Evolutionary conservation across 1,140 invertebrate genomes (phyloP).

Genomic region (Diabrotica virgifera): DNA sequence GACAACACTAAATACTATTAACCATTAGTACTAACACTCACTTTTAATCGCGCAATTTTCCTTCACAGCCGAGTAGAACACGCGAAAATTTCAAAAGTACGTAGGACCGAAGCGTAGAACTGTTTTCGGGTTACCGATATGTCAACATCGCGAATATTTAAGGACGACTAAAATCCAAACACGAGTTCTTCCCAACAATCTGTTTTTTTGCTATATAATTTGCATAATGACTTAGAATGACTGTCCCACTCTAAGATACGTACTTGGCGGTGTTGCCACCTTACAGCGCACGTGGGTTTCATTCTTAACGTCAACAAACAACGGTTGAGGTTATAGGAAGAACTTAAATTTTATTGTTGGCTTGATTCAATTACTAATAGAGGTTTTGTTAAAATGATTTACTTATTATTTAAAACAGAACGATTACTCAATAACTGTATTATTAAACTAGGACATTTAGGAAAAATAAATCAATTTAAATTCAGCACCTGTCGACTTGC

Average conservation of each 20-base stretch:
- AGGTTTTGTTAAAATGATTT: no score
- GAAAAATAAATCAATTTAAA: no score
- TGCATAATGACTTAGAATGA: conserved; percentile 29
- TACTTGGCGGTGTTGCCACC: conserved; percentile 8
- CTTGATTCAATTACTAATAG: no score
- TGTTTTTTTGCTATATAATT: conserved; percentile 28
- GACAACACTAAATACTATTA: no score
- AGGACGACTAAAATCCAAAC: conserved; percentile 13
- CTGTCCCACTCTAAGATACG: conserved; percentile 13
- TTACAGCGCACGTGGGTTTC: no score
- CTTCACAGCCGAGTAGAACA: neutral
- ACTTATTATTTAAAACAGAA: no score
- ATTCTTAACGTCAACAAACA: no score
- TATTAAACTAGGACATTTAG: no score
- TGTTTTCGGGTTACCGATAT: neutral
- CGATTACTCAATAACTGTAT: no score
- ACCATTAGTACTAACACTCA: conserved; percentile 13
- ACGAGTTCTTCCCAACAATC: conserved; percentile 23
- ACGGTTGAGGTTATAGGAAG: no score
- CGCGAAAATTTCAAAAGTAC: neutral
- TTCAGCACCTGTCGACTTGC: no score
- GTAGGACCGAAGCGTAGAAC: conserved; percentile 1
- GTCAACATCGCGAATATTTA: conserved; percentile 30
- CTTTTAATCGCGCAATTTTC: conserved; percentile 10
- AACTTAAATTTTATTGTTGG: no score